A percentile compares a stretch with the other conserved stretches of the same genome.
phyloP scores from a whole-genome alignment of 2,113 vertebrate genomes.

The Carollia perspicillata region DNA sequence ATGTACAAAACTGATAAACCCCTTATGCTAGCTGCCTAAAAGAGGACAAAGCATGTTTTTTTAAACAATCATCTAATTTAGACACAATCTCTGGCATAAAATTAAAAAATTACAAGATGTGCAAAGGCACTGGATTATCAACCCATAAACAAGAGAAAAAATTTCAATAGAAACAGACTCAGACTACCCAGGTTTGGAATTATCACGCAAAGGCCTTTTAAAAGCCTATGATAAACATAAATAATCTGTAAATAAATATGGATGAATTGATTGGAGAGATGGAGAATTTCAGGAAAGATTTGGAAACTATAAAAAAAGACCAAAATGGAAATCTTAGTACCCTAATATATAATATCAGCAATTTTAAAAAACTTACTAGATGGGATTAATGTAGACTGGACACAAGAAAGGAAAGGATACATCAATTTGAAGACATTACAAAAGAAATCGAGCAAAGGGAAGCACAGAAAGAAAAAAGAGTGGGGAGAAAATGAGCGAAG shows the following conservation, averaged over 20 bases:
- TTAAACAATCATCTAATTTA: background rate
- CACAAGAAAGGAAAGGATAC: background rate
- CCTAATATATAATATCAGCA: background rate
- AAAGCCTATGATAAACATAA: background rate
- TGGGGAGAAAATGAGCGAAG: background rate
- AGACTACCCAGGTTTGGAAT: background rate
- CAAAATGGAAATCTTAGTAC: background rate
- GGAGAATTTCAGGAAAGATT: background rate
- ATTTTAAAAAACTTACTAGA: background rate
- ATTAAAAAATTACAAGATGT: background rate
- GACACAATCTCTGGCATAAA: background rate
- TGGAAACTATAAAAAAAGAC: background rate
- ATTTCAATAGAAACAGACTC: background rate
- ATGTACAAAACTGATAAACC: background rate
- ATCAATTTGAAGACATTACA: background rate
- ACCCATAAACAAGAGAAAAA: background rate
- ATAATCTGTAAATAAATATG: background rate
- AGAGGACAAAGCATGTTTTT: background rate
- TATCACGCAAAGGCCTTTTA: background rate
- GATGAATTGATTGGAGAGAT: background rate
- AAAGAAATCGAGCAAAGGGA: background rate
- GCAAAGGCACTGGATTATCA: background rate
- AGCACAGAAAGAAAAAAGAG: background rate
- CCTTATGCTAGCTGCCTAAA: background rate
- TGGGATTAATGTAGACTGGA: background rate